Evolutionary conservation across 2,113 vertebrate species (phyloP).

Genomic region (Merops nubicus): DNA sequence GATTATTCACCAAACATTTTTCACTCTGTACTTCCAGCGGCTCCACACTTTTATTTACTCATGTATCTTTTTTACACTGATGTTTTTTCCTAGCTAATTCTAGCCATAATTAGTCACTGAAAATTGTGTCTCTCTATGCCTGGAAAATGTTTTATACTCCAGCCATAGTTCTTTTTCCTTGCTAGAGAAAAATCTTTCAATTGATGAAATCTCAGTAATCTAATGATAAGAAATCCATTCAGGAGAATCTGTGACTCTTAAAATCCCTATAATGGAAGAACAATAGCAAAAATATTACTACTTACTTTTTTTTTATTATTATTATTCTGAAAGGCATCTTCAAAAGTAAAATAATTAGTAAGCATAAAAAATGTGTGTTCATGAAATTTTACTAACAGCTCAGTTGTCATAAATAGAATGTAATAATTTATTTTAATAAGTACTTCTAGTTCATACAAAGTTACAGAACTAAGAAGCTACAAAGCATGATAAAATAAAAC

Average conservation of each 20-base stretch:
- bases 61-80: background rate
- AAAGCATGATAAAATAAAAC: constrained; percentile 31
- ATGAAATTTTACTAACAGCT: background rate
- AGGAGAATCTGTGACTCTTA: background rate
- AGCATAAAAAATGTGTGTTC: background rate
- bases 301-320: background rate
- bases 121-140: constrained; percentile 19
- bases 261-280: background rate
- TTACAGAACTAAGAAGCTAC: constrained; percentile 13
- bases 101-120: constrained; percentile 49
- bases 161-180: background rate
- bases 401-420: background rate
- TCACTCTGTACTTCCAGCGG: background rate
- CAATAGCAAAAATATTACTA: background rate
- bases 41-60: constrained; percentile 34
- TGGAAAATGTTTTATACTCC: constrained; percentile 1
- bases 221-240: constrained; percentile 36
- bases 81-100: constrained; percentile 3
- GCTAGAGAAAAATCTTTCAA: constrained; percentile 20
- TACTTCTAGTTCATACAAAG: background rate
- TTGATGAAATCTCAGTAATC: constrained; percentile 20
- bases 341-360: background rate
- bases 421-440: constrained; percentile 27
- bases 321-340: background rate
- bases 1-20: constrained; percentile 28